These are phyloP conservation scores for Chaenogobius annularis DNA, from an alignment of 2,113 vertebrate genomes.

Conservation along the genomic window DNA sequence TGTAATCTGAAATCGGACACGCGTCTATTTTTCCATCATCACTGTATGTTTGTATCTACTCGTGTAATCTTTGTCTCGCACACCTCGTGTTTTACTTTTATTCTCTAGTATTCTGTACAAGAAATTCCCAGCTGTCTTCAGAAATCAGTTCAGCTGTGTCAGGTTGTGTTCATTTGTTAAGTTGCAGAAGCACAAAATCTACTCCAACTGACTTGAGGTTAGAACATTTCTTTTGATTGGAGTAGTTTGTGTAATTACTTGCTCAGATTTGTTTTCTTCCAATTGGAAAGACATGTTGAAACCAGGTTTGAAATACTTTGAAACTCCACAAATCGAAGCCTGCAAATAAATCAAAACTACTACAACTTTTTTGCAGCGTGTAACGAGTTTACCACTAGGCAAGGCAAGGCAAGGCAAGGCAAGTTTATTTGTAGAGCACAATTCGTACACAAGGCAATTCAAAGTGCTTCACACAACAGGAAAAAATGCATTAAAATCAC, in stretches of 20 bases:
- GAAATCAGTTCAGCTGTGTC: conserved; percentile 31
- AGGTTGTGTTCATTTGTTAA: conserved; percentile 16
- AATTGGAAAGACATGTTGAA: background rate
- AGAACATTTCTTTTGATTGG: background rate
- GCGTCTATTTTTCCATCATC: conserved; percentile 12
- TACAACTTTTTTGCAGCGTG: background rate
- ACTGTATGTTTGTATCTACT: conserved; percentile 13
- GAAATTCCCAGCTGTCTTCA: conserved; percentile 7
- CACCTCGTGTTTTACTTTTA: background rate
- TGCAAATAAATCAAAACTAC: conserved; percentile 11
- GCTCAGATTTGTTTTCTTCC: too few relatives aligned
- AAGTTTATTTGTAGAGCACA: too few relatives aligned
- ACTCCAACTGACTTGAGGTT: background rate
- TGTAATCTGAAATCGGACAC: conserved; percentile 51
- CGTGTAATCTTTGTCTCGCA: background rate
- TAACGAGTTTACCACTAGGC: background rate
- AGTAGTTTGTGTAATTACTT: background rate
- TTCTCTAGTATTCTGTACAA: conserved; percentile 13
- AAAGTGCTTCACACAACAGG: too few relatives aligned
- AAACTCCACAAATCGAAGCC: background rate
- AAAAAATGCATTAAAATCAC: too few relatives aligned
- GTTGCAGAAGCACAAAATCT: background rate
- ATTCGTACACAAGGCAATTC: too few relatives aligned
- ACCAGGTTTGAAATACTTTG: background rate
- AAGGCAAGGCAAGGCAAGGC: too few relatives aligned